These are phyloP conservation scores for Cryptus armator DNA, from an alignment of 2,888 invertebrate genomes.

Conservation along the genomic window DNA sequence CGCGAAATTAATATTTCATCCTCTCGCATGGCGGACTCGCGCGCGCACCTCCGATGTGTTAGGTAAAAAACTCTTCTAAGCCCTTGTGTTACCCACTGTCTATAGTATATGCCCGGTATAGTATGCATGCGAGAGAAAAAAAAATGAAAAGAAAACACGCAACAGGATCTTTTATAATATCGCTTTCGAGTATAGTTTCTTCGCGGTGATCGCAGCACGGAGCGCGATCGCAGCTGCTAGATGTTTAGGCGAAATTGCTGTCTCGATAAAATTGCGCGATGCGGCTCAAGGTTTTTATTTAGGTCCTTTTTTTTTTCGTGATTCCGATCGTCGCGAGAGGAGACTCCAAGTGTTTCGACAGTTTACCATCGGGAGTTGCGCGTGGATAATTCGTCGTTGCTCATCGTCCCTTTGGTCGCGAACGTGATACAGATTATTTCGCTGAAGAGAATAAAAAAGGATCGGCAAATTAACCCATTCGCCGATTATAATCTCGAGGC, in stretches of 20 bases:
- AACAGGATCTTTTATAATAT: conserved; percentile 51
- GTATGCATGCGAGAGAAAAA: conserved; percentile 33
- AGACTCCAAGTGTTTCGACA: conserved; percentile 23
- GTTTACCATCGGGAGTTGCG: conserved; percentile 52
- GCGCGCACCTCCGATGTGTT: conserved; percentile 25
- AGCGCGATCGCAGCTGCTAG: conserved; percentile 75
- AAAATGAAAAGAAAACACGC: conserved; percentile 38
- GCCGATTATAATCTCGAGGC: conserved; percentile 37
- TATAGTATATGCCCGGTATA: conserved; percentile 25
- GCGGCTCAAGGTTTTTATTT: conserved; percentile 31
- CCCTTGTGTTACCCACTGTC: conserved; percentile 51
- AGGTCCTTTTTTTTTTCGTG: conserved; percentile 21
- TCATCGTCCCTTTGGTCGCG: conserved; percentile 8
- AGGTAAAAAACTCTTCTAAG: conserved; percentile 51
- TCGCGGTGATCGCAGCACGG: conserved; percentile 59
- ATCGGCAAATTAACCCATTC: conserved; percentile 47
- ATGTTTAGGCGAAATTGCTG: conserved; percentile 76
- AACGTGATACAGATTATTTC: conserved; percentile 29
- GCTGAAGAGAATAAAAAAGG: background rate
- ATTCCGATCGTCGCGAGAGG: conserved; percentile 8
- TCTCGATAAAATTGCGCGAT: conserved; percentile 73
- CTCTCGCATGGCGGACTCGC: background rate
- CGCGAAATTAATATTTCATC: conserved; percentile 76
- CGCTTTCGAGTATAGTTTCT: conserved; percentile 35
- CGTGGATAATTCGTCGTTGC: conserved; percentile 40